These are phyloP conservation scores for Aphis craccivora DNA, from an alignment of 1,140 invertebrate species.

Conservation along the genomic window DNA sequence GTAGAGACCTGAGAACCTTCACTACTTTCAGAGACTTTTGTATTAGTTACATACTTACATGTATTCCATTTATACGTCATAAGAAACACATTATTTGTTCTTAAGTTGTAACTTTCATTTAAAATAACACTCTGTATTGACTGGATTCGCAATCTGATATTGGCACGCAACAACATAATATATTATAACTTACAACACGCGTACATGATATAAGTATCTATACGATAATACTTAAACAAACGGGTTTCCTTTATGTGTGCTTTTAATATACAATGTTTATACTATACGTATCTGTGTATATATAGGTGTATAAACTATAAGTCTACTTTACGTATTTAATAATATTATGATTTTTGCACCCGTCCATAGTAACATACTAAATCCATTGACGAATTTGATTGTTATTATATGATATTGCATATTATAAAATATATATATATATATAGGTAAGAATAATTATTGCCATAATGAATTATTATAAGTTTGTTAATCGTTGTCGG, in stretches of 20 bases:
- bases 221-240: not conserved
- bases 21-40: too few relatives aligned
- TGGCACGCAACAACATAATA: not conserved
- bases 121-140: too few relatives aligned
- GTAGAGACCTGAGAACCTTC: too few relatives aligned
- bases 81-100: too few relatives aligned
- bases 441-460: too few relatives aligned
- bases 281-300: not conserved
- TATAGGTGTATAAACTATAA: not conserved
- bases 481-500: not conserved
- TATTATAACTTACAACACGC: not conserved
- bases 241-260: not conserved
- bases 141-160: too few relatives aligned
- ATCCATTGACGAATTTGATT: not conserved
- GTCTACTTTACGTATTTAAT: not conserved
- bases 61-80: too few relatives aligned
- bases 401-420: not conserved
- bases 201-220: not conserved
- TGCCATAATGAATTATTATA: not conserved
- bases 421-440: too few relatives aligned
- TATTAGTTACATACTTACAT: too few relatives aligned
- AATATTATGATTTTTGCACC: not conserved
- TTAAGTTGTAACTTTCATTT: too few relatives aligned
- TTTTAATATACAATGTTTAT: not conserved
- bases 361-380: not conserved